These are phyloP conservation scores for Tupaia tana DNA, from an alignment of 2,113 vertebrate species.

Conservation along the genomic window DNA sequence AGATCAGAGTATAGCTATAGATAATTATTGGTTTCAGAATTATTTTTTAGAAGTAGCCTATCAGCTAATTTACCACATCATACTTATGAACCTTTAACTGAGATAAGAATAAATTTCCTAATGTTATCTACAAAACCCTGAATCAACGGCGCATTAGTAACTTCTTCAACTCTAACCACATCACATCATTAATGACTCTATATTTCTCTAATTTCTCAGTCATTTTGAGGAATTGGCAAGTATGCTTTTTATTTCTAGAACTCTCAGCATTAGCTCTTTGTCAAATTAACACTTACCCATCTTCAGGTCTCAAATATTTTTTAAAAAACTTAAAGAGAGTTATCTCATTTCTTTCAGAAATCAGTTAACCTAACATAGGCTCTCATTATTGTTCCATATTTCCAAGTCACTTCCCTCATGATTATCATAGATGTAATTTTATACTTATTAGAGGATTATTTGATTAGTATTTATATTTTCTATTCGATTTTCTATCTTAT, in stretches of 20 bases:
- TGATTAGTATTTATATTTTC: not conserved
- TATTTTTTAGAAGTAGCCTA: not conserved
- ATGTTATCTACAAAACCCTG: not conserved
- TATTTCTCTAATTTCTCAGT: not conserved
- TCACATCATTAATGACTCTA: not conserved
- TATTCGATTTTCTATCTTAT: not conserved
- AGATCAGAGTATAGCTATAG: not conserved
- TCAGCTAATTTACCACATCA: not conserved
- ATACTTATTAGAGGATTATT: not conserved
- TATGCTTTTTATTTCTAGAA: not conserved
- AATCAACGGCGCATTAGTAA: not conserved
- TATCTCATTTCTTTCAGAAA: not conserved
- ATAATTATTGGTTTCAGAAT: not conserved
- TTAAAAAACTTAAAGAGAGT: not conserved
- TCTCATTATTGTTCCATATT: not conserved
- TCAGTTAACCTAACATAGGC: not conserved
- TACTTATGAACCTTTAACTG: not conserved
- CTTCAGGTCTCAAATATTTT: not conserved
- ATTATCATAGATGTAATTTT: not conserved
- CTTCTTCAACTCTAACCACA: not conserved
- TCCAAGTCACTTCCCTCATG: not conserved
- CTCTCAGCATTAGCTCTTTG: not conserved
- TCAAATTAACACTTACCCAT: not conserved
- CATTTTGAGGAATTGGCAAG: not conserved
- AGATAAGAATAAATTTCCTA: not conserved